These are phyloP conservation scores for Agriopis leucophaearia DNA, from an alignment of 2,888 invertebrate genomes.

Conservation along the genomic window DNA sequence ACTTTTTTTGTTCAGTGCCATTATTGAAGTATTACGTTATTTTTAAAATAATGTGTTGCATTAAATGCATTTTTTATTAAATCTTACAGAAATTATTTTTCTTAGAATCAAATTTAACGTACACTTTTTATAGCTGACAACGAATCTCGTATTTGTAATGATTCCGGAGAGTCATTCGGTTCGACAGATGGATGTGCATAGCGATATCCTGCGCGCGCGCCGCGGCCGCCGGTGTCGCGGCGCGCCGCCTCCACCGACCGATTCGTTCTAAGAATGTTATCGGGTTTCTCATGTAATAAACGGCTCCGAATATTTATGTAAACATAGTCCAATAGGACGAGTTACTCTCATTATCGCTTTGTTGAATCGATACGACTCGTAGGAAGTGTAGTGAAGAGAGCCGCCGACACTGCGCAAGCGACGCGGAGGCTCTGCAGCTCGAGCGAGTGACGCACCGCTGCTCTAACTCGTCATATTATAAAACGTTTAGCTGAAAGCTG, in stretches of 20 bases:
- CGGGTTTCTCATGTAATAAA: constrained; percentile 42
- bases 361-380: constrained; percentile 18
- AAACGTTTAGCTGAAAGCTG: constrained; percentile 73
- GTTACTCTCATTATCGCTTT: constrained; percentile 29
- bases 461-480: constrained; percentile 53
- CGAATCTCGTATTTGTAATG: constrained; percentile 76
- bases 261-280: constrained; percentile 66
- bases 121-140: constrained; percentile 66
- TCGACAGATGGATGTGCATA: constrained; percentile 74
- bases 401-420: constrained; percentile 11
- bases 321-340: constrained; percentile 38
- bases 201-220: constrained; percentile 63
- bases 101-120: constrained; percentile 58
- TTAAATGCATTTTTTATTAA: constrained; percentile 78
- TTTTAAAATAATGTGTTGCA: constrained; percentile 83
- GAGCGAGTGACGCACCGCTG: too few species aligned
- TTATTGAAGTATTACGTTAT: constrained; percentile 83
- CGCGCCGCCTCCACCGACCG: constrained; percentile 48
- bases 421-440: constrained; percentile 5
- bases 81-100: constrained; percentile 56
- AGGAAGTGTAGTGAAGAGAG: neutral
- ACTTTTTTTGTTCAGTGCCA: constrained; percentile 81
- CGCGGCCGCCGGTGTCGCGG: neutral
- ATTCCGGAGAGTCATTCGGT: constrained; percentile 62
- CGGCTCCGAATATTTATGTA: constrained; percentile 46